phyloP scores from a whole-genome alignment of 2,797 vertebrate genomes.

The Schizopygopsis malacanthus region DNA sequence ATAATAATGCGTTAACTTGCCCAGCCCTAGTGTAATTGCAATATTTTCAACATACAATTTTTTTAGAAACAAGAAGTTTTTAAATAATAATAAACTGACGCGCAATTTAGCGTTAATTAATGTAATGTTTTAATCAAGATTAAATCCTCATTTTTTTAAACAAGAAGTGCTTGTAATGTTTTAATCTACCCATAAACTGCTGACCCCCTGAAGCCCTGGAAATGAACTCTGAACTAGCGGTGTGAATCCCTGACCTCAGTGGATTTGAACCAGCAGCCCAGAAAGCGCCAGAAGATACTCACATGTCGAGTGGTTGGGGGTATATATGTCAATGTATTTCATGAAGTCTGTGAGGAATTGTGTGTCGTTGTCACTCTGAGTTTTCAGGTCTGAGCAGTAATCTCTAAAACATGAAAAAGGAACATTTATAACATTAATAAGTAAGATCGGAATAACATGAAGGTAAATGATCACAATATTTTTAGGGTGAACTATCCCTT shows the following conservation, averaged over 20 bases:
- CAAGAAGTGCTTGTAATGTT: too few species aligned
- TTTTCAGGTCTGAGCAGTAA: slow-evolving; percentile 90
- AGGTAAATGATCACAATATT: background rate
- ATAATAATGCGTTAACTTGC: too few species aligned
- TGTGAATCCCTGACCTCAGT: slow-evolving; percentile 2
- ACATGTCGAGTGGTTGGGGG: slow-evolving; percentile 86
- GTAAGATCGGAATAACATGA: background rate
- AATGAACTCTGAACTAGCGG: slow-evolving; percentile 18
- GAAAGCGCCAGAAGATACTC: slow-evolving; percentile 73
- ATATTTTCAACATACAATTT: too few species aligned
- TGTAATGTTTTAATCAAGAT: background rate
- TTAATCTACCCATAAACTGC: too few species aligned
- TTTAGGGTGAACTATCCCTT: background rate
- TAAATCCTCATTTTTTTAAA: too few species aligned
- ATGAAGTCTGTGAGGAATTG: slow-evolving; percentile 93
- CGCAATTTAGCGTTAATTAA: too few species aligned
- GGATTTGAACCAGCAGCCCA: background rate
- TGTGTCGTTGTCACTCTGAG: slow-evolving; percentile 85
- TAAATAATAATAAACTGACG: too few species aligned
- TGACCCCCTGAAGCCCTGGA: background rate
- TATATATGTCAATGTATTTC: slow-evolving; percentile 90
- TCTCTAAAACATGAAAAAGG: slow-evolving; percentile 72
- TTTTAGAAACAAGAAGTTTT: background rate
- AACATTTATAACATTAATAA: background rate
- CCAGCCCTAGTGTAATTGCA: too few species aligned